Evolutionary conservation across 1,140 invertebrate genomes (phyloP), one percentile per base, ranked within the genome.

Genomic region (Varroa destructor): DNA sequence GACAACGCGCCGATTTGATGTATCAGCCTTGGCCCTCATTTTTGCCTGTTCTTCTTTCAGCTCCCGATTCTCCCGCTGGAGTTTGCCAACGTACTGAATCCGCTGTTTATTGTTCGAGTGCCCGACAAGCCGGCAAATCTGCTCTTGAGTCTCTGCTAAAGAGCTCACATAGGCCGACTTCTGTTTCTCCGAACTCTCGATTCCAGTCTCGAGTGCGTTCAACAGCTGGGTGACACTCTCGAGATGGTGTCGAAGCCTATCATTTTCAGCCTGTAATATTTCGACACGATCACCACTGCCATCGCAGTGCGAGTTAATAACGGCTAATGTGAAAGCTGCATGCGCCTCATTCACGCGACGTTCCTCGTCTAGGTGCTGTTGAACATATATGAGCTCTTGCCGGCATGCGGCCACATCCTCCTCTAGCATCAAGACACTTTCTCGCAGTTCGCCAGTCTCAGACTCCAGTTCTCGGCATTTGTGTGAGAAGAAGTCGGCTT

Each of bases 1-100:
- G 40, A 10, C 40, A 12, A 67, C 61, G 2, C 46, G 40, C 8
- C 46, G 14, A 12, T 67, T 40, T 46, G 46, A 43, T 12, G 61
- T 37, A 37, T 67, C 61, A 25, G 40, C 61, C 37, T 67, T 67
- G 2, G 40, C 46, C 36, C 61, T 40, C 61, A 67, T 40, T 40
- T 67, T 67, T 1, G 61, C 61, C 46, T 67, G 61, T 46, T 67
- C 61, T 67, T 67, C 61, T 37, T 67, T 67, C 12, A 67, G 61
- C 8, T 67, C 61, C 1, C 61, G 61, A 40, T 67, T 67, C 36
- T 67, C 61, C 37, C 12, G 40, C 46, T 67, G 61, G 12, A 67
- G 61, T 8, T 67, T 67, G 12, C 61, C 61, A 40, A 67, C 61
- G 61, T 67, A 67, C 36, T 67, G 61, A 8, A 67, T 67, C 14